Evolutionary conservation across 2,888 invertebrate species (phyloP), one percentile per base, ranked within the genome.

Genomic region (Neoascia interrupta): DNA sequence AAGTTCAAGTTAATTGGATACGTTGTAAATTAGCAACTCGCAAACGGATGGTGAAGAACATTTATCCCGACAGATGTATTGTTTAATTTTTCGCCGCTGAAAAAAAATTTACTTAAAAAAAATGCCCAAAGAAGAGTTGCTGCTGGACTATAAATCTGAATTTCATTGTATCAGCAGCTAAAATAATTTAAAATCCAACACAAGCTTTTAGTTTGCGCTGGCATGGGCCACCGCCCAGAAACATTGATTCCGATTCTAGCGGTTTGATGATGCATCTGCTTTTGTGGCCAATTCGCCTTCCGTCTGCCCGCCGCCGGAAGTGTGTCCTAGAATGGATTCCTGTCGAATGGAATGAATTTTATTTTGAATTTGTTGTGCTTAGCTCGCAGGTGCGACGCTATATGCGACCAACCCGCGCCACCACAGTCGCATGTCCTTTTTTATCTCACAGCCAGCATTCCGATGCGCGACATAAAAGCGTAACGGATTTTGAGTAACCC

Each of bases 231-330:
- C 3, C 31, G 2, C 31, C 31, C 4, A 31, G 8, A 26, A 26
- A 26, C 8, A 26, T 8, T 26, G 26, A 34, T 39, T 36, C 37
- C 34, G 39, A 10, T 37, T 23, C 36, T 43, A 13, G 37, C 18
- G 36, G 19, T 43, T 36, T 41, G 72, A 37, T 72, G 72, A 58
- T 64, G 53, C 49, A 60, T 64, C 61, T 73, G 54, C 51, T 54
- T 79, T 79, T 68, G 79, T 37, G 73, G 73, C 73, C 79, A 73
- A 79, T 73, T 68, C 73, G 68, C 79, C 68, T 68, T 76, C 76
- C 76, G 72, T 66, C 28, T 23, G 47, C 45, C 58, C 36, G 58
- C 66, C 58, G 64, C 76, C 64, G 76, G 76, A 76, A 64, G 64
- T 64, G 15, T 47, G 21, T 43, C 21, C 26, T 15, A 51, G 58